phyloP scores from a whole-genome alignment of 2,888 invertebrate genomes.

The Nomada ruficornis region DNA sequence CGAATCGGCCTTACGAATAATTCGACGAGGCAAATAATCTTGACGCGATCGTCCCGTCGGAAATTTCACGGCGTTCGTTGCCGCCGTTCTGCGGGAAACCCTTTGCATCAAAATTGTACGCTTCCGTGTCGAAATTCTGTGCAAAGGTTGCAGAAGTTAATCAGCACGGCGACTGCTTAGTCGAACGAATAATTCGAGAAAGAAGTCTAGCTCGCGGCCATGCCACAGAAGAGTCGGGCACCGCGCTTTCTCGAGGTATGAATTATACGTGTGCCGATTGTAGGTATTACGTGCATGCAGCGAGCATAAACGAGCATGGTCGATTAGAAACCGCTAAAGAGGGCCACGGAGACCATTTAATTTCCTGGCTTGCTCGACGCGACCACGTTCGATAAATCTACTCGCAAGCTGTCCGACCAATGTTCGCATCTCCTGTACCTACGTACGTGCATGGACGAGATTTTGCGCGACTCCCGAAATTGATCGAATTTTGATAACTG shows the following conservation, averaged over 20 bases:
- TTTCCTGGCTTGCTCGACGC: slow-evolving; percentile 31
- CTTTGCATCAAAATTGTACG: slow-evolving; percentile 4
- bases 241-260: slow-evolving; percentile 74
- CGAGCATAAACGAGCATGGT: slow-evolving; percentile 64
- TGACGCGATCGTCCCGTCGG: neutral
- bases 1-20: slow-evolving; percentile 30
- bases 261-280: slow-evolving; percentile 80
- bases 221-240: slow-evolving; percentile 66
- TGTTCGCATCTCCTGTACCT: slow-evolving; percentile 7
- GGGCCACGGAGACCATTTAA: slow-evolving; percentile 64
- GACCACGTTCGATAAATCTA: slow-evolving; percentile 16
- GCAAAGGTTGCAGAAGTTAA: slow-evolving; percentile 8
- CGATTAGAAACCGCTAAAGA: slow-evolving; percentile 52
- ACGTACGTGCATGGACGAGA: neutral
- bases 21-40: slow-evolving; percentile 29
- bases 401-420: slow-evolving; percentile 8
- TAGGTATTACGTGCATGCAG: slow-evolving; percentile 78
- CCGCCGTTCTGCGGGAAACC: neutral
- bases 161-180: neutral
- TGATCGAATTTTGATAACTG: neutral
- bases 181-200: slow-evolving; percentile 16
- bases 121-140: neutral
- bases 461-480: neutral
- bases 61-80: neutral
- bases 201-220: slow-evolving; percentile 20